phyloP scores from a whole-genome alignment of 2,113 vertebrate species.

The Cochlearius cochlearius region DNA sequence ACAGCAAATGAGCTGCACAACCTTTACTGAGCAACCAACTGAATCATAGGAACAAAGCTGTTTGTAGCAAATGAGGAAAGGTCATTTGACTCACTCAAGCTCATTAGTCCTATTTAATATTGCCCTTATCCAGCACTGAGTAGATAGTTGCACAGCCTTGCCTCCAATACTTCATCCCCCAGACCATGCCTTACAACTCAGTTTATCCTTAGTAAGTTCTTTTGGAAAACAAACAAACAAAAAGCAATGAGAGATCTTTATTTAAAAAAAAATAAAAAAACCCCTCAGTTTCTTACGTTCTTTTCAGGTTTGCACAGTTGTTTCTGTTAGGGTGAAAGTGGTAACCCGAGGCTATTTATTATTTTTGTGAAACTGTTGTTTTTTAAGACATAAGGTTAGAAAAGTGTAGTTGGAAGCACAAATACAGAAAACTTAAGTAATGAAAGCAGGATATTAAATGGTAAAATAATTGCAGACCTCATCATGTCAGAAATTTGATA shows the following conservation, averaged over 20 bases:
- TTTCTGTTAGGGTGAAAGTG: neutral
- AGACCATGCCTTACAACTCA: neutral
- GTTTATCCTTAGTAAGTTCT: neutral
- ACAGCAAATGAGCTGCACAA: neutral
- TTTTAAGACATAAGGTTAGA: neutral
- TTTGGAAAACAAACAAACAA: neutral
- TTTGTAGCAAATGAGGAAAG: constrained; percentile 26
- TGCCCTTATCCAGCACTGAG: neutral
- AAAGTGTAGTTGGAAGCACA: neutral
- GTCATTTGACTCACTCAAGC: constrained; percentile 40
- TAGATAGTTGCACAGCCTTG: neutral
- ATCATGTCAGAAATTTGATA: neutral
- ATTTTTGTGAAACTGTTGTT: neutral
- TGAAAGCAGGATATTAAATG: neutral
- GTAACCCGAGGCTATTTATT: neutral
- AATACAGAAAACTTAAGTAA: neutral
- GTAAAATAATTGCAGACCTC: neutral
- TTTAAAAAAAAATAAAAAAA: no score
- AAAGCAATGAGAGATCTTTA: neutral
- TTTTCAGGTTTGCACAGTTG: neutral
- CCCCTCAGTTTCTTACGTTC: neutral
- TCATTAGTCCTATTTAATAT: constrained; percentile 7
- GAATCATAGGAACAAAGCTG: constrained; percentile 26
- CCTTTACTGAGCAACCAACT: constrained; percentile 33
- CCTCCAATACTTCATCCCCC: neutral